phyloP scores from a whole-genome alignment of 2,888 invertebrate genomes.

The Eilema sororculum region DNA sequence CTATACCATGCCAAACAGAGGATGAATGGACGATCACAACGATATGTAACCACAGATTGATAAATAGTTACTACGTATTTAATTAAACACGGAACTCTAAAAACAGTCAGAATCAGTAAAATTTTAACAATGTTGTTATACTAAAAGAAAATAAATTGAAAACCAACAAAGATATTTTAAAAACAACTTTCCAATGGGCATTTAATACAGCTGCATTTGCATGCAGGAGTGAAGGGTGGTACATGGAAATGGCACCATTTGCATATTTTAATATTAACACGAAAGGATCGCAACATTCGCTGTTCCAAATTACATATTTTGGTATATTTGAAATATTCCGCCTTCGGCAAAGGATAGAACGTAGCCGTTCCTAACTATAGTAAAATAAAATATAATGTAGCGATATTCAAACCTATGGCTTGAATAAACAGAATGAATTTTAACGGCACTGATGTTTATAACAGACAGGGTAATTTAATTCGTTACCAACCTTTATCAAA shows the following conservation, averaged over 20 bases:
- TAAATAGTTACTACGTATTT: no score
- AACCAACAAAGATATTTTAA: background rate
- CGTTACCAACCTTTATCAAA: conserved; percentile 1
- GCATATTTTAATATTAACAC: conserved; percentile 83
- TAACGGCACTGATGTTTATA: conserved; percentile 6
- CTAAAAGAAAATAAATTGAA: background rate
- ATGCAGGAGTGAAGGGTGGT: conserved; percentile 59
- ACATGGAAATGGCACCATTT: conserved; percentile 76
- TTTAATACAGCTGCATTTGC: conserved; percentile 62
- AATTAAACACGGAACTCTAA: background rate
- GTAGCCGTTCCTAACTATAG: conserved; percentile 34
- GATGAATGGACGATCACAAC: no score
- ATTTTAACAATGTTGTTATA: background rate
- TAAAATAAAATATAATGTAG: conserved; percentile 32
- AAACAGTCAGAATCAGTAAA: background rate
- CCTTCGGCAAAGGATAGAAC: conserved; percentile 36
- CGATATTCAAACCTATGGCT: background rate
- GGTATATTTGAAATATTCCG: conserved; percentile 74
- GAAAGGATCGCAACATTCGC: conserved; percentile 59
- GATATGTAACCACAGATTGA: no score
- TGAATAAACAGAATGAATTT: conserved; percentile 15
- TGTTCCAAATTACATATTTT: conserved; percentile 68
- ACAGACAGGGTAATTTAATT: background rate
- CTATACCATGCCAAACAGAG: no score
- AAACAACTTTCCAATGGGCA: conserved; percentile 18